Evolutionary conservation across 2,797 vertebrate species (phyloP).

Genomic region (Sebastes minor): DNA sequence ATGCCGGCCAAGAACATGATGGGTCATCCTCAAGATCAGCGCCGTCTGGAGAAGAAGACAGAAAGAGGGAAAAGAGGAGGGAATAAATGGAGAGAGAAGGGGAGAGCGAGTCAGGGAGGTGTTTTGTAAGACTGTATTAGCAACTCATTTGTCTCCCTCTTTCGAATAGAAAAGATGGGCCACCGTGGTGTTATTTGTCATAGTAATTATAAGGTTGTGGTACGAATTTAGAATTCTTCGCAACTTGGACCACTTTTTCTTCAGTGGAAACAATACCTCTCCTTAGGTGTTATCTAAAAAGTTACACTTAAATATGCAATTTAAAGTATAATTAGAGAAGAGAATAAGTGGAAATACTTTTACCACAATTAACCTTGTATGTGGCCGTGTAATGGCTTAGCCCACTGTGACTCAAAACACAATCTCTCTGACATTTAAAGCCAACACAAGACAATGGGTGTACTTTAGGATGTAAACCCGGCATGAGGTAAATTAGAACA

Average conservation of each 20-base stretch:
- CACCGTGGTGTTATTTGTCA: conserved; percentile 61
- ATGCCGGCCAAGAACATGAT: conserved; percentile 96
- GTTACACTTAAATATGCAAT: conserved; percentile 79
- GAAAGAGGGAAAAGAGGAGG: conserved; percentile 14
- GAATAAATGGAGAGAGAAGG: conserved; percentile 15
- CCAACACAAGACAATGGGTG: conserved; percentile 78
- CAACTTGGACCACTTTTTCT: conserved; percentile 51
- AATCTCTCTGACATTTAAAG: conserved; percentile 85
- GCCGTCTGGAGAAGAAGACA: conserved; percentile 85
- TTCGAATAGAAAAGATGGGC: conserved; percentile 58
- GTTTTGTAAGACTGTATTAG: conserved; percentile 59
- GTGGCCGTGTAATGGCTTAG: conserved; percentile 85
- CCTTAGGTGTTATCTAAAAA: conserved; percentile 77
- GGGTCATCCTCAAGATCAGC: conserved; percentile 97
- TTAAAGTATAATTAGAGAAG: conserved; percentile 80
- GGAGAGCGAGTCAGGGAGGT: conserved; percentile 28
- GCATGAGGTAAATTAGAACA: conserved; percentile 84
- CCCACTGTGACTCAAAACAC: conserved; percentile 85
- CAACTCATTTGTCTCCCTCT: conserved; percentile 65
- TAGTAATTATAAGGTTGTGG: conserved; percentile 64
- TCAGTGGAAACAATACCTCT: conserved; percentile 71
- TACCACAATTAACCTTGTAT: conserved; percentile 86
- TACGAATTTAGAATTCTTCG: conserved; percentile 65
- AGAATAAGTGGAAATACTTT: conserved; percentile 81
- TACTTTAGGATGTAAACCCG: conserved; percentile 76